These are phyloP conservation scores for Cylas formicarius DNA, from an alignment of 1,140 invertebrate species.

Conservation along the genomic window DNA sequence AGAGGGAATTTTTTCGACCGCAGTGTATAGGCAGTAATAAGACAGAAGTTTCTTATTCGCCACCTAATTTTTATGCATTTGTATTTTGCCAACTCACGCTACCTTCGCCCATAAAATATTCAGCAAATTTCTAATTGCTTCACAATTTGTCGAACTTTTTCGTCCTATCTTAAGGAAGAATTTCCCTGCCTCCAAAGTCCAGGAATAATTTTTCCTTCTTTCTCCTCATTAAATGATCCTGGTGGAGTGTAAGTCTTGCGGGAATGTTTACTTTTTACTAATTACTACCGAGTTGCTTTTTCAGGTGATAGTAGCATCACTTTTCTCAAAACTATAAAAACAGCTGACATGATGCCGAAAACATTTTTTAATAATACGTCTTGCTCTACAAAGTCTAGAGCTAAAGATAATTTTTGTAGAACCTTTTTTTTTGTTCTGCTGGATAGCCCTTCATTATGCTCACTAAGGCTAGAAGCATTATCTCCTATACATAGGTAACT, in stretches of 20 bases:
- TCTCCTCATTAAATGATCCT: not conserved
- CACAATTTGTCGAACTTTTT: not conserved
- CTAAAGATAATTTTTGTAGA: too few species aligned
- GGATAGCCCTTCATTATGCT: constrained; percentile 10
- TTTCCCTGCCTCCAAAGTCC: constrained; percentile 2
- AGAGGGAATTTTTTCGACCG: too few species aligned
- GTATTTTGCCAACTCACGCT: not conserved
- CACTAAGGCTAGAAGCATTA: constrained; percentile 9
- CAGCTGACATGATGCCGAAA: too few species aligned
- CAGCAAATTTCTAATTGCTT: not conserved
- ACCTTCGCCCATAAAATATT: constrained; percentile 5
- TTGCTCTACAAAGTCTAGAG: too few species aligned
- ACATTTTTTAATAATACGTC: constrained; percentile 6
- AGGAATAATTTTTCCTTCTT: constrained; percentile 9
- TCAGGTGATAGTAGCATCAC: too few species aligned
- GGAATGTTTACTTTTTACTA: constrained; percentile 6
- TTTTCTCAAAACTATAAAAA: constrained; percentile 12
- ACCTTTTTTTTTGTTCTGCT: too few species aligned
- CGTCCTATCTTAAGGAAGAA: too few species aligned
- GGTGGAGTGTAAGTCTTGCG: constrained; percentile 1
- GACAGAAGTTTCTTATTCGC: too few species aligned
- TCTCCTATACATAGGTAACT: constrained; percentile 9
- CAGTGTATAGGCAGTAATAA: too few species aligned
- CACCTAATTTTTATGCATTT: constrained; percentile 1
- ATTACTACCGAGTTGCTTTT: constrained; percentile 11